Percentiles rank a stretch among this genome's conserved stretches.
Evolutionary conservation across 2,888 invertebrate species (phyloP).

Genomic region (Pterostichus niger): DNA sequence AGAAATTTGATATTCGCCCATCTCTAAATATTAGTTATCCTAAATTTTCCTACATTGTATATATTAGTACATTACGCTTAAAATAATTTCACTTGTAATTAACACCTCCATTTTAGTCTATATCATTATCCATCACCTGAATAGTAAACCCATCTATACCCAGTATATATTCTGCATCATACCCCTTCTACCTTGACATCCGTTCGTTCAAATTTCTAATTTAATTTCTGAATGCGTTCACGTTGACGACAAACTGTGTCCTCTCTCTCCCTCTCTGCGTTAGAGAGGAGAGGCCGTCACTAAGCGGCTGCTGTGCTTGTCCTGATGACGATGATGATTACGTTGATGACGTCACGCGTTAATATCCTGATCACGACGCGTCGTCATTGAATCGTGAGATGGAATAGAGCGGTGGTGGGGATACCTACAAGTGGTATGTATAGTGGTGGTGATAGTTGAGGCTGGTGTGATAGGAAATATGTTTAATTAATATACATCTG

Average conservation of each 20-base stretch:
- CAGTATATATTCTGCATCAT: not conserved
- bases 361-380: slow-evolving; percentile 51
- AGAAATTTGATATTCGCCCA: too few species aligned
- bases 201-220: slow-evolving; percentile 51
- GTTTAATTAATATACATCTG: slow-evolving; percentile 40
- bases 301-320: not conserved
- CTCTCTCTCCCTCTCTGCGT: not conserved
- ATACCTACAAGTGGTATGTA: too few species aligned
- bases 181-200: slow-evolving; percentile 10
- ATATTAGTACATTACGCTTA: not conserved
- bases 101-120: not conserved
- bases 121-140: slow-evolving; percentile 4
- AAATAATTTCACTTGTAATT: slow-evolving; percentile 1
- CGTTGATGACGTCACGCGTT: slow-evolving; percentile 40
- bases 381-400: slow-evolving; percentile 41
- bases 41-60: too few species aligned
- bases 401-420: slow-evolving; percentile 9
- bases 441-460: not conserved
- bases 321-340: slow-evolving; percentile 32
- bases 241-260: slow-evolving; percentile 16
- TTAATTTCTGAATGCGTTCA: slow-evolving; percentile 30
- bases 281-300: not conserved
- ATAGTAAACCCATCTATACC: slow-evolving; percentile 4
- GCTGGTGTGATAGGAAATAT: slow-evolving; percentile 5
- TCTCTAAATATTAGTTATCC: too few species aligned